These are phyloP conservation scores for Ondatra zibethicus DNA, from an alignment of 2,113 vertebrate species.

Conservation along the genomic window DNA sequence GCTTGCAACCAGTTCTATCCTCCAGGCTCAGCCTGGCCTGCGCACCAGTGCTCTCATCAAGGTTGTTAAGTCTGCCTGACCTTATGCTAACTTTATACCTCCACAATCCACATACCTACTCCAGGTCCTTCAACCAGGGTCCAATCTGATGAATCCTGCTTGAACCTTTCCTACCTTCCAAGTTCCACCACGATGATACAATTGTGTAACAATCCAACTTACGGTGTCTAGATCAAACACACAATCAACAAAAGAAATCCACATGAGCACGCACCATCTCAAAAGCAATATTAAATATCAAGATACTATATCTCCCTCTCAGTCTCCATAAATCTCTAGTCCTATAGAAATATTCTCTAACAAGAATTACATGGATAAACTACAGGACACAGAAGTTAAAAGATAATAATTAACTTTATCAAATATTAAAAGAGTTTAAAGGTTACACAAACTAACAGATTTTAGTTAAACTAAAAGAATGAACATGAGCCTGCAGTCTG, in stretches of 20 bases:
- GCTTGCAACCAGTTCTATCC: neutral
- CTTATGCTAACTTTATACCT: fast-evolving
- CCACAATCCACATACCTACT: neutral
- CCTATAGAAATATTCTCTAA: neutral
- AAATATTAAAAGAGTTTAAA: neutral
- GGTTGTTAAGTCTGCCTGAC: neutral
- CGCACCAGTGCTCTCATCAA: neutral
- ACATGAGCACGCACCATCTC: no score
- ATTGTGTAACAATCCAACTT: neutral
- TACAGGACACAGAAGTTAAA: neutral
- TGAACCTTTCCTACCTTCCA: neutral
- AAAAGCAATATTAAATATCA: neutral
- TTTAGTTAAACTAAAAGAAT: neutral
- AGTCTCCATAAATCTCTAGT: neutral
- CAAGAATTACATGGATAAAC: neutral
- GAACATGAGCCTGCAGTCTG: neutral
- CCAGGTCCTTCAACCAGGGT: neutral
- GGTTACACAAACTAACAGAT: neutral
- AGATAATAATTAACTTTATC: neutral
- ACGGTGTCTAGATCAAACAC: neutral
- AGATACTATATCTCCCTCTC: fast-evolving
- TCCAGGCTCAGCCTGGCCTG: neutral
- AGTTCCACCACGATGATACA: neutral
- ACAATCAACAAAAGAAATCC: neutral
- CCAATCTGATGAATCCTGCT: neutral